These are phyloP conservation scores for Lasioglossum vierecki DNA, from an alignment of 2,888 invertebrate species.

Conservation along the genomic window DNA sequence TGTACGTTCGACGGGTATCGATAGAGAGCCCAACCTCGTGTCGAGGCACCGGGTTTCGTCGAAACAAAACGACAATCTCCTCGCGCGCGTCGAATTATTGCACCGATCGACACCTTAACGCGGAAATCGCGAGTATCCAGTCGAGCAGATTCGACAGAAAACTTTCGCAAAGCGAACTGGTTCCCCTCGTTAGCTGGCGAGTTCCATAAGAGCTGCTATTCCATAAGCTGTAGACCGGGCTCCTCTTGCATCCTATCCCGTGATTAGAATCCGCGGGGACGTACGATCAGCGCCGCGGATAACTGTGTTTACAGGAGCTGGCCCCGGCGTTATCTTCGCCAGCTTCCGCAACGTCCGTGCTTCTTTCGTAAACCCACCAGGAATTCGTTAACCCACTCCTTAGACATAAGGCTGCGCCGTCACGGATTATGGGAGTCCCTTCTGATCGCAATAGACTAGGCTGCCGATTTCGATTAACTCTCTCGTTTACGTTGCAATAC, in stretches of 20 bases:
- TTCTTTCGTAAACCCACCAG: conserved; percentile 50
- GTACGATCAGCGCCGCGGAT: conserved; percentile 53
- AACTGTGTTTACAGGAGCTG: conserved; percentile 66
- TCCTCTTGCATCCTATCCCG: conserved; percentile 50
- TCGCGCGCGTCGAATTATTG: background rate
- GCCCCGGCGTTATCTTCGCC: conserved; percentile 60
- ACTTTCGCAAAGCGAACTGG: conserved; percentile 7
- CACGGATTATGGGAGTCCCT: conserved; percentile 11
- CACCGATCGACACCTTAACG: background rate
- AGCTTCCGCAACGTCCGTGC: conserved; percentile 63
- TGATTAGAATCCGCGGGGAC: conserved; percentile 56
- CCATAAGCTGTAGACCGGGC: conserved; percentile 40
- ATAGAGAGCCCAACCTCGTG: background rate
- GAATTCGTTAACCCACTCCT: conserved; percentile 24
- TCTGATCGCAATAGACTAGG: background rate
- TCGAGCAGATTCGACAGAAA: background rate
- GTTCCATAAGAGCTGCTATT: conserved; percentile 37
- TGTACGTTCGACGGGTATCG: conserved; percentile 39
- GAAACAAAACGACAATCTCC: background rate
- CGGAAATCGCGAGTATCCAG: background rate
- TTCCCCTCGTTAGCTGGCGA: conserved; percentile 30
- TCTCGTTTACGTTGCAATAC: background rate
- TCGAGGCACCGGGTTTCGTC: background rate
- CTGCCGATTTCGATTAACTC: background rate
- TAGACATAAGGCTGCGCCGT: background rate